These are phyloP conservation scores for Caenorhabditis auriculariae DNA, from an alignment of 2,888 invertebrate species.

Conservation along the genomic window DNA sequence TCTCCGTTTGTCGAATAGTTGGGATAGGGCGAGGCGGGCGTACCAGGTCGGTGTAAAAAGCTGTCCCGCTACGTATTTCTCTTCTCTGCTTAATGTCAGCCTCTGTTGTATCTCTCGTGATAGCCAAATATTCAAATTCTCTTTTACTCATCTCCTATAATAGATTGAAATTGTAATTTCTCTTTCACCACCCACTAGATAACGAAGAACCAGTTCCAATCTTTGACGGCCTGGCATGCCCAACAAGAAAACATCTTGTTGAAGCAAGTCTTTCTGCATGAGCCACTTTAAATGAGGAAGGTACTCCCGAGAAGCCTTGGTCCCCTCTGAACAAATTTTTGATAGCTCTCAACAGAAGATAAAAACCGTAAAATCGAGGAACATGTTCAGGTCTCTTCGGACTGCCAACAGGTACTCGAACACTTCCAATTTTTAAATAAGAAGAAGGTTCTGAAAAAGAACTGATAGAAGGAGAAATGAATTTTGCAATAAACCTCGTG, in stretches of 20 bases:
- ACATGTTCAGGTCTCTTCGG: conserved; percentile 79
- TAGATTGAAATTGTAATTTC: background rate
- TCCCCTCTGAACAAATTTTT: background rate
- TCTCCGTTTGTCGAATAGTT: background rate
- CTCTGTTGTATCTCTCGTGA: conserved; percentile 93
- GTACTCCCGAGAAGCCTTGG: background rate
- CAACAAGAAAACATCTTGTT: conserved; percentile 91
- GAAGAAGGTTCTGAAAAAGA: too few species aligned
- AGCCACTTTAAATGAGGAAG: conserved; percentile 85
- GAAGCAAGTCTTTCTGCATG: conserved; percentile 87
- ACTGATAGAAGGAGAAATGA: conserved; percentile 1
- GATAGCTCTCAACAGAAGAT: background rate
- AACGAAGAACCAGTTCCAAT: conserved; percentile 80
- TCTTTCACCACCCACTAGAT: conserved; percentile 73
- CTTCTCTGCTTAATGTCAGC: conserved; percentile 92
- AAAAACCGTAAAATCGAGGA: conserved; percentile 69
- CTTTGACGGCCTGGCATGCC: conserved; percentile 85
- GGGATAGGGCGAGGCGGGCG: background rate
- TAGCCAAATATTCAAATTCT: conserved; percentile 87
- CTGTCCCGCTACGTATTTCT: conserved; percentile 84
- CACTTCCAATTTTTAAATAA: conserved; percentile 51
- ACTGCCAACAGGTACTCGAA: conserved; percentile 28
- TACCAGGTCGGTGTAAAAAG: conserved; percentile 85
- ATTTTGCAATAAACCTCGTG: too few species aligned
- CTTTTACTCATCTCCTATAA: conserved; percentile 61